These are phyloP conservation scores for Mythimna lalbum DNA, from an alignment of 2,888 invertebrate genomes.

Conservation along the genomic window DNA sequence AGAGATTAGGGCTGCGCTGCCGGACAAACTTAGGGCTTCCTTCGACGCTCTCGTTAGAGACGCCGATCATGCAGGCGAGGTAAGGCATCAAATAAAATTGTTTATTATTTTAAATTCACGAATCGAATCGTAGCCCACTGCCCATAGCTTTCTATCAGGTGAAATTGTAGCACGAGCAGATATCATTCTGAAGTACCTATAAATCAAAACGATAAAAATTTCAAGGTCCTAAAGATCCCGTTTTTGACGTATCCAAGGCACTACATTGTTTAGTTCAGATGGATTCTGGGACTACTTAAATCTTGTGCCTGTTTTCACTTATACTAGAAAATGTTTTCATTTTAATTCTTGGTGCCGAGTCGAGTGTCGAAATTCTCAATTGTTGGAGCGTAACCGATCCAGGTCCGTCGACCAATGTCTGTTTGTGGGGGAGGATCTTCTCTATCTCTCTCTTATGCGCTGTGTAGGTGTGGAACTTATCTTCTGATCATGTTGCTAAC, in stretches of 20 bases:
- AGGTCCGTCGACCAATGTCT: too few species aligned
- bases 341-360: too few species aligned
- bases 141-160: neutral
- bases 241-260: neutral
- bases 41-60: constrained; percentile 94
- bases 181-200: neutral
- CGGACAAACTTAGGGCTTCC: constrained; percentile 93
- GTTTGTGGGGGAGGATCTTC: too few species aligned
- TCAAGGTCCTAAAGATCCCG: neutral
- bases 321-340: too few species aligned
- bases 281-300: neutral
- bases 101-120: neutral
- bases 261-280: neutral
- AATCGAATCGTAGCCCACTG: neutral
- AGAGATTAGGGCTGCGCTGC: constrained; percentile 93
- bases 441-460: too few species aligned
- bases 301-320: neutral
- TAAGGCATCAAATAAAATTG: constrained; percentile 65
- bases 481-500: constrained; percentile 7
- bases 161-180: neutral
- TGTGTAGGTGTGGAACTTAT: neutral
- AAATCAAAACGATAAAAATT: neutral
- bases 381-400: too few species aligned
- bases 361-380: too few species aligned
- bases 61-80: constrained; percentile 92